Evolutionary conservation across 2,797 vertebrate genomes (phyloP), one percentile per base, ranked within the genome.

Genomic region (Poecilia gillii): DNA sequence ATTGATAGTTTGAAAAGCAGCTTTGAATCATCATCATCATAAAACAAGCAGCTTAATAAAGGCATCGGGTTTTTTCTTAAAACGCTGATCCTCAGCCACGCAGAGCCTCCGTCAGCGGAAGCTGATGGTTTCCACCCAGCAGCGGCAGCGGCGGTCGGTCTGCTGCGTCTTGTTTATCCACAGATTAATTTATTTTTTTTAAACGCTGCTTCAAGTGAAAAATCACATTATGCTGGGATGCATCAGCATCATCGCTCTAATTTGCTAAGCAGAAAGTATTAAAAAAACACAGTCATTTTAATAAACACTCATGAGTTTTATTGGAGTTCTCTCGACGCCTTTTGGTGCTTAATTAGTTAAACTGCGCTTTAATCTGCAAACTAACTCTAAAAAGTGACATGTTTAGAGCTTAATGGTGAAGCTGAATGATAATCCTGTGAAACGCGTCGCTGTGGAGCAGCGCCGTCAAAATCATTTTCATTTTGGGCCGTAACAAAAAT

Each of bases 1-100:
- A 88, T 85, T 86, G 78, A 85, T 79, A 45, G 80, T 74, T 77
- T 77, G 70, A n/a, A 82, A 77, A 79, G 77, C 74, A 4, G 77
- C 82, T 80, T 76, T 86, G 66, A 80, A 71, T 64, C 53, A 72
- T 51, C 49, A 7, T 49, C 20, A 78, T 36, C 57, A 47, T 55
- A 59, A 76, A 82, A 49, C 51, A 18, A 62, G 28, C 23, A 43
- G 7, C 62, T 45, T 81, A 43, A 82, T 78, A 73, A 77, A 62
- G 74, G 57, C 80, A 36, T 74, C 74, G 18, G 23, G 23, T 18
- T 70, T 46, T 78, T 70, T 59, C 14, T 45, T 70, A 18, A 11
- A 47, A 2, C 43, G 18, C 13, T 46, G 62, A 73, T 85, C 75
- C 28, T 25, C 77, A 59, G 59, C 12, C n/a, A 79, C 49, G 49